Conservation (phyloP, 1,140 invertebrate genomes). For the Cephus cinctus region DNA sequence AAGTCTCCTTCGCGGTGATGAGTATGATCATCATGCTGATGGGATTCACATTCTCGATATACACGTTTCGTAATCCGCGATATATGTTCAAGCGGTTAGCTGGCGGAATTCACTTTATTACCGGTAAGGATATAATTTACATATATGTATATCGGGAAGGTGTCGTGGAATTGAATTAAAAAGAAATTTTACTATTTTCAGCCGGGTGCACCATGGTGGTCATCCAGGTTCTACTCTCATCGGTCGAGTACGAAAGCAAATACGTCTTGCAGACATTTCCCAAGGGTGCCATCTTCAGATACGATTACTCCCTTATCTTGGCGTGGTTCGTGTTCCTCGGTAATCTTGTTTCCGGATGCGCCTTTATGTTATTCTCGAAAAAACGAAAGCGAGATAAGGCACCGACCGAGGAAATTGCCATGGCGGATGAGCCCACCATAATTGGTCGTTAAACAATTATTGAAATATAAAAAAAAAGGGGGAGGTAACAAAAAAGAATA, state of each 20-base stretch:
- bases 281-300: slow-evolving; percentile 61
- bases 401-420: slow-evolving; percentile 72
- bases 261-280: slow-evolving; percentile 70
- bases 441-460: slow-evolving; percentile 77
- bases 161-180: slow-evolving; percentile 11
- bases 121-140: slow-evolving; percentile 60
- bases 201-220: slow-evolving; percentile 74
- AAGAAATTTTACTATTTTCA: slow-evolving; percentile 45
- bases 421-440: slow-evolving; percentile 82
- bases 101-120: slow-evolving; percentile 80
- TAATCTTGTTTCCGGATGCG: slow-evolving; percentile 68
- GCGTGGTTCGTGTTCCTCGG: slow-evolving; percentile 78
- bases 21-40: slow-evolving; percentile 77
- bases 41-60: slow-evolving; percentile 79
- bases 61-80: slow-evolving; percentile 80
- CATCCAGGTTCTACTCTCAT: slow-evolving; percentile 75
- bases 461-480: too few relatives aligned
- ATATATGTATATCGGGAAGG: background rate
- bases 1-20: slow-evolving; percentile 82
- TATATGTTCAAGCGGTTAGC: slow-evolving; percentile 89
- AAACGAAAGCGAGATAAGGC: slow-evolving; percentile 82
- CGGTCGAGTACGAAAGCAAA: slow-evolving; percentile 69
- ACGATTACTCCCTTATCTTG: slow-evolving; percentile 74
- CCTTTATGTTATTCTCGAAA: slow-evolving; percentile 77
- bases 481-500: too few relatives aligned